These are phyloP conservation scores for Tragelaphus imberbis DNA, from an alignment of 2,113 vertebrate species.

Conservation along the genomic window DNA sequence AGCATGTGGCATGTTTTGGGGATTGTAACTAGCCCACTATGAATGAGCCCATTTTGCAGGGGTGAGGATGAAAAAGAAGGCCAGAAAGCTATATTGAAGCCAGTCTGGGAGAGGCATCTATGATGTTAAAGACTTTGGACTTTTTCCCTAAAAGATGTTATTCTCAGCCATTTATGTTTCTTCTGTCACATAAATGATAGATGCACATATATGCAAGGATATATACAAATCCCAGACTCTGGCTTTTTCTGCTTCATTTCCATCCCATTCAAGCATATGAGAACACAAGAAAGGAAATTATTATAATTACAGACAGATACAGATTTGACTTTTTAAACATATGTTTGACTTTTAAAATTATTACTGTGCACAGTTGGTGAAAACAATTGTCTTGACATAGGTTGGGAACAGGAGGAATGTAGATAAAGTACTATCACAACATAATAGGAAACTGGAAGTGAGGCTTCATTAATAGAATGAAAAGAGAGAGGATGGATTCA, in stretches of 20 bases:
- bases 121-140: background rate
- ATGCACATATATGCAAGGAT: background rate
- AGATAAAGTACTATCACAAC: background rate
- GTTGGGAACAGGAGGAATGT: background rate
- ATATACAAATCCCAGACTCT: background rate
- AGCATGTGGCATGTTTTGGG: background rate
- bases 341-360: conserved; percentile 27
- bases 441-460: background rate
- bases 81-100: background rate
- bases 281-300: background rate
- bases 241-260: background rate
- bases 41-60: background rate
- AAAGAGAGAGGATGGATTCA: background rate
- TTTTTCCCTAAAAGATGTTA: background rate
- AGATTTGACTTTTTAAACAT: conserved; percentile 27
- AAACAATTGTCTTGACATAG: conserved; percentile 15
- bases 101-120: background rate
- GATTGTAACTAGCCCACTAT: background rate
- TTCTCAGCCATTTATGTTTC: background rate
- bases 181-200: background rate
- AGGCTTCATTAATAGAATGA: conserved; percentile 11
- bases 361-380: background rate
- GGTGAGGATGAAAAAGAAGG: background rate
- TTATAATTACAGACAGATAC: background rate
- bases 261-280: background rate